Base-by-base conservation (phyloP, 2,888 invertebrate species). In the Apotomis turbidana region DNA sequence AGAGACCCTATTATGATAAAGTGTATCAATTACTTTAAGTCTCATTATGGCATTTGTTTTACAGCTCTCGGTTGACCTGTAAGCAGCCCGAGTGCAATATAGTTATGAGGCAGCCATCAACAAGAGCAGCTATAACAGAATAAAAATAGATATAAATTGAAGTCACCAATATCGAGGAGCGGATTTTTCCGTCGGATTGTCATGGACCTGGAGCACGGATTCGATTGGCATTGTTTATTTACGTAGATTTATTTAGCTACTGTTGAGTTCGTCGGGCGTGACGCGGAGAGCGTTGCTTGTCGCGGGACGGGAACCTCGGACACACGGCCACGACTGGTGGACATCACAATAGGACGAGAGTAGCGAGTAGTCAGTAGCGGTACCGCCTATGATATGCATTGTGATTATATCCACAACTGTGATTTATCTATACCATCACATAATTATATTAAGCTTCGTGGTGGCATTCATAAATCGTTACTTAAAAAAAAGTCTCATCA, bases 351-450 rank as follows among this genome's bases (percentile, higher is more conserved):
- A 79, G 76, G 82, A 79, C 79, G 78, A 82, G 82, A 81, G 75
- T 86, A 85, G 87, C 81, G 80, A 82, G 85, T 89, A 90, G 89
- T 88, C 85, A 85, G 85, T 87, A 90, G 91, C 87, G 90, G 86
- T 89, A 89, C 92, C 92, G 92, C 92, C 92, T 91, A 89, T 88
- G 84, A 85, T 86, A 85, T 84, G 85, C 90, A 89, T 89, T 90
- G 92, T 92, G 91, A 91, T 91, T 87, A 87, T 88, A 89, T 82
- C 90, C 88, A 86, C 90, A 89, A 87, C 92, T 92, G 90, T 91
- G 93, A 92, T 92, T 90, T 89, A 87, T 90, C 84, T 87, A 86
- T 89, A 89, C 90, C 91, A 91, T 90, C 91, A 89, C 90, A 87
- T 81, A 79, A 82, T 87, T 86, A 84, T 87, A 85, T 84, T 86